A percentile compares a stretch with the other conserved stretches of the same genome.
Conservation (phyloP, 2,113 vertebrate genomes). For the Cryptoleucopteryx plumbea region DNA sequence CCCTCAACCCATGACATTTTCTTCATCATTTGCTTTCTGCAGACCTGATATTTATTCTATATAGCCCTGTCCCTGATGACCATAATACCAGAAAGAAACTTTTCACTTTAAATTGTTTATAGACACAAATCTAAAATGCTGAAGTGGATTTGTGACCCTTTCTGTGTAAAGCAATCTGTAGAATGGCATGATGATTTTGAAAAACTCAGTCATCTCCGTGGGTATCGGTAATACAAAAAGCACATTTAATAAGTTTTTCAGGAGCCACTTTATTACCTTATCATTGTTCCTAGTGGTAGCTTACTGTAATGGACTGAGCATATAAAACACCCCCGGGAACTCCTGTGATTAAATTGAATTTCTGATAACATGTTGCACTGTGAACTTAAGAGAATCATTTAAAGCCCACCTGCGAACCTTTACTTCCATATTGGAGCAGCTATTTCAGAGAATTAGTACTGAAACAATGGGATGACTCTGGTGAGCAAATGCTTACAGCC, state of each 20-base stretch:
- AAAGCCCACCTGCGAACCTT: constrained; percentile 27
- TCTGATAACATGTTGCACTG: constrained; percentile 20
- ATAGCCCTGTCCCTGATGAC: background rate
- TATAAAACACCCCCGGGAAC: background rate
- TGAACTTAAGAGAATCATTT: constrained; percentile 22
- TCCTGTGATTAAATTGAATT: background rate
- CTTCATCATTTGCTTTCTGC: background rate
- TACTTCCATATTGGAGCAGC: background rate
- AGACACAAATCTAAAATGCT: background rate
- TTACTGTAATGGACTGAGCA: background rate
- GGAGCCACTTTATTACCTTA: constrained; percentile 29
- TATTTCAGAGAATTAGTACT: background rate
- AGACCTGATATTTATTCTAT: background rate
- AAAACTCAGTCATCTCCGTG: background rate
- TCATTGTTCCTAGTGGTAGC: constrained; percentile 11
- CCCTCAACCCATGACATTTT: background rate
- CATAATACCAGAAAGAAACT: background rate
- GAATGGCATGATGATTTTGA: background rate
- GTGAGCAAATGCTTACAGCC: background rate
- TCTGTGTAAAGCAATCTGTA: background rate
- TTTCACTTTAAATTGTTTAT: background rate
- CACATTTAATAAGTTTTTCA: constrained; percentile 32
- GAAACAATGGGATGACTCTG: background rate
- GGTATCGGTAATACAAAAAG: background rate
- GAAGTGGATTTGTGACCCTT: background rate